A percentile compares a stretch with the other conserved stretches of the same genome.
Evolutionary conservation across 2,888 invertebrate genomes (phyloP).

Genomic region (Clistopyga incitator): DNA sequence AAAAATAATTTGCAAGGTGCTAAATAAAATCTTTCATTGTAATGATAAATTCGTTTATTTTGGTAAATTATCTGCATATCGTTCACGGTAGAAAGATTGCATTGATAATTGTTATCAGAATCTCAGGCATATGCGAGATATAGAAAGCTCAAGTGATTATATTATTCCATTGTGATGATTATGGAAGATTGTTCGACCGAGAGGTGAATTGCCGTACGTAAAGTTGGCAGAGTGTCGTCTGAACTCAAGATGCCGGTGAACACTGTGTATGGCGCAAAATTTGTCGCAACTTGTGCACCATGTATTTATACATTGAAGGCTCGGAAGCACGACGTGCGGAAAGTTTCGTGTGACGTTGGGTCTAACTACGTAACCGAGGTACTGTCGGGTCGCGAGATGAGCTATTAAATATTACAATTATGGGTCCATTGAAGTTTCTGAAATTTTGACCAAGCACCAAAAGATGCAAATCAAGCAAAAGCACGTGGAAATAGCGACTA

Average conservation of each 20-base stretch:
- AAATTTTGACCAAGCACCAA: no score
- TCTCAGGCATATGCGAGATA: not conserved
- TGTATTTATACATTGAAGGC: slow-evolving; percentile 39
- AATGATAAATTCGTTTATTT: not conserved
- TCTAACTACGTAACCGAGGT: slow-evolving; percentile 17
- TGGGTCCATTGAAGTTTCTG: no score
- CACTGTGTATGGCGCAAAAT: not conserved
- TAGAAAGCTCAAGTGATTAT: not conserved
- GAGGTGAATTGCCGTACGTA: not conserved
- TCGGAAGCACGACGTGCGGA: slow-evolving; percentile 19
- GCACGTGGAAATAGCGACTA: not conserved
- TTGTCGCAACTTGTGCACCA: not conserved
- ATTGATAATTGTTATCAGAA: not conserved
- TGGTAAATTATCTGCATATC: not conserved
- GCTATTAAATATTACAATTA: no score
- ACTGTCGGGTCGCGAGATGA: not conserved
- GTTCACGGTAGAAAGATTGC: not conserved
- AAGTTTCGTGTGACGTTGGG: slow-evolving; percentile 42
- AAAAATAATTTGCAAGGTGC: no score
- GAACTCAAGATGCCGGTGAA: slow-evolving; percentile 23
- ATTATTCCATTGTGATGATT: not conserved
- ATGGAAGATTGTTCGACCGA: slow-evolving; percentile 5
- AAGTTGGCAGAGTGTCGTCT: slow-evolving; percentile 19
- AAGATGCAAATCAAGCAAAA: not conserved
- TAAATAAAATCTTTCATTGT: no score